A percentile compares a stretch with the other conserved stretches of the same genome.
phyloP scores from a whole-genome alignment of 2,797 vertebrate species.

The Sebastes kiyomatsui region DNA sequence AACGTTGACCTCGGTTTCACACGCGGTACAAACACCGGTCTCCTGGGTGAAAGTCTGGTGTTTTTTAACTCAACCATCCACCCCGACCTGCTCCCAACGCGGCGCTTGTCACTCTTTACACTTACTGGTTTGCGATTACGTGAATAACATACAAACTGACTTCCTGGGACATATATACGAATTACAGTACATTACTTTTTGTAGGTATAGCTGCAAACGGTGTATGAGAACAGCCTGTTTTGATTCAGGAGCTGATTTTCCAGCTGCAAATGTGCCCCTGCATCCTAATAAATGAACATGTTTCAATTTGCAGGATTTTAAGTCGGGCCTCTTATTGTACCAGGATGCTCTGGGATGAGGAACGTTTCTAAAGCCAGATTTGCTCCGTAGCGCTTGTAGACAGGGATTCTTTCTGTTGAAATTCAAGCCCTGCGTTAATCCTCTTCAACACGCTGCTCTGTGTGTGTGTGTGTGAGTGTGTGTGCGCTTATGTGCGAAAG shows the following conservation, averaged over 20 bases:
- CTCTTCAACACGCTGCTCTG: constrained; percentile 47
- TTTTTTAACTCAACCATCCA: too few species aligned
- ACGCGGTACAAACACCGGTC: too few species aligned
- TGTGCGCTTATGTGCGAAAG: not conserved
- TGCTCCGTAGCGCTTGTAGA: constrained; percentile 53
- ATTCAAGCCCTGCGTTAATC: constrained; percentile 73
- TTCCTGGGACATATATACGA: too few species aligned
- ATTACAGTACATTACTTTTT: too few species aligned
- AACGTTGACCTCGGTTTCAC: too few species aligned
- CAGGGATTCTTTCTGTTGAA: constrained; percentile 68
- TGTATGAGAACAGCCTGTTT: too few species aligned
- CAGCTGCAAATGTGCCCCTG: not conserved
- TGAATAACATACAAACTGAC: too few species aligned
- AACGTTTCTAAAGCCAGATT: constrained; percentile 76
- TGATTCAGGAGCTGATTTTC: not conserved
- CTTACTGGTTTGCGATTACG: too few species aligned
- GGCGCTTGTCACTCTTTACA: too few species aligned
- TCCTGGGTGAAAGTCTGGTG: too few species aligned
- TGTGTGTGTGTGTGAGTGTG: not conserved
- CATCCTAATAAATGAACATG: constrained; percentile 17
- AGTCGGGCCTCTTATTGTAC: constrained; percentile 43
- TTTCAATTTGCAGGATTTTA: constrained; percentile 31
- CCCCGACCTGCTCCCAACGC: fast-evolving
- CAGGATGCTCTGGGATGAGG: constrained; percentile 49
- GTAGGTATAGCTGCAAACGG: too few species aligned